These are phyloP conservation scores for Cynocephalus volans DNA, from an alignment of 2,113 vertebrate genomes.

Conservation along the genomic window DNA sequence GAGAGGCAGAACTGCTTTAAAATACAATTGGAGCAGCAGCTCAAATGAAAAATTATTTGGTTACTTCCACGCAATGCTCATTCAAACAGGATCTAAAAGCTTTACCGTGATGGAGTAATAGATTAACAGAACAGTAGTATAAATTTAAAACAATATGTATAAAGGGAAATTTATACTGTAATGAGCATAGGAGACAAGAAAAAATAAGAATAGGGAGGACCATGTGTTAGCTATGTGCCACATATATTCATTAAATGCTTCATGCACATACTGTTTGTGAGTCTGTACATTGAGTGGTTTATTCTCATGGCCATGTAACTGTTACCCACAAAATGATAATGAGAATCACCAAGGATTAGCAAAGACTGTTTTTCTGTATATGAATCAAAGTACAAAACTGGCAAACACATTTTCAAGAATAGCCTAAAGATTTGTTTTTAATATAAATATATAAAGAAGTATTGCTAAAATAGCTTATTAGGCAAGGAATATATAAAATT, in stretches of 20 bases:
- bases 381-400: constrained; percentile 12
- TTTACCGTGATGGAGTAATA: background rate
- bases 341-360: background rate
- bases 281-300: background rate
- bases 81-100: background rate
- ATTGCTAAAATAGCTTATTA: constrained; percentile 21
- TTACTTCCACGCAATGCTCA: background rate
- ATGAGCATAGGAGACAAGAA: background rate
- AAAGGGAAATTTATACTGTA: background rate
- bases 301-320: background rate
- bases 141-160: background rate
- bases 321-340: background rate
- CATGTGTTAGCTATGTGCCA: background rate
- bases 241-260: background rate
- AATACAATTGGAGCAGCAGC: background rate
- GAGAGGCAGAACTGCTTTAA: background rate
- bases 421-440: constrained; percentile 3
- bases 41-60: background rate
- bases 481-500: constrained; percentile 23
- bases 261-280: background rate
- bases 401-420: background rate
- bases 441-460: background rate
- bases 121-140: background rate
- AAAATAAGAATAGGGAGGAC: background rate
- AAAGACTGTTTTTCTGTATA: background rate